phyloP scores from a whole-genome alignment of 2,113 vertebrate genomes.

The Pseudopipra pipra region DNA sequence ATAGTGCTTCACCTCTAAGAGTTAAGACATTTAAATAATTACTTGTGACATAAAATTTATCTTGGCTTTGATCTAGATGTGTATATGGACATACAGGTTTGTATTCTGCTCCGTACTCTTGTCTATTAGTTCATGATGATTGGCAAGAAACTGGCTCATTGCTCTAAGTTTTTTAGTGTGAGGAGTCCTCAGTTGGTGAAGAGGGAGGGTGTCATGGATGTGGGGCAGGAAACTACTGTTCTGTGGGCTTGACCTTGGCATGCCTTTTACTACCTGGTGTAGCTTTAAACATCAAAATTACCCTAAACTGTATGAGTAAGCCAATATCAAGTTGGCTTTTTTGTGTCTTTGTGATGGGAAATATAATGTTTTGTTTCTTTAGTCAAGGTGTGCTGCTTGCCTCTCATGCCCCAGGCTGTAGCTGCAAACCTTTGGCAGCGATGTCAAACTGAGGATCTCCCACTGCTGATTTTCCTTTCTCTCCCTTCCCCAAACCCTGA shows the following conservation, averaged over 20 bases:
- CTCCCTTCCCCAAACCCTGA: background rate
- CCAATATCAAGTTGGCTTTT: background rate
- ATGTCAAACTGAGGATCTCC: background rate
- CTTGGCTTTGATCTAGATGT: background rate
- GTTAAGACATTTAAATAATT: background rate
- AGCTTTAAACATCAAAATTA: background rate
- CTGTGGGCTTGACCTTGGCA: background rate
- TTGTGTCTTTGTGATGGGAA: background rate
- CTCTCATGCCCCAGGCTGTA: background rate
- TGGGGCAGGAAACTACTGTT: background rate
- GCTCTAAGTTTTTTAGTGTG: background rate
- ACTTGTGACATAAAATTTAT: background rate
- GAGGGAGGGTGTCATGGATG: background rate
- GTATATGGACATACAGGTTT: background rate
- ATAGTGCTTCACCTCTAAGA: background rate
- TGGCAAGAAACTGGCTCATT: fast-evolving
- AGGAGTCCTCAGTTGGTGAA: background rate
- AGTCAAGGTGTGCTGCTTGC: background rate
- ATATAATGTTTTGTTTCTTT: background rate
- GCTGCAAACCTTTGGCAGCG: background rate
- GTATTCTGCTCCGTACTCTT: fast-evolving
- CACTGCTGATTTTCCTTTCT: background rate
- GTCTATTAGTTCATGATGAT: background rate
- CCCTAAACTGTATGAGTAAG: background rate
- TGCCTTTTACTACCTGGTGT: background rate